These are phyloP conservation scores for Zoanthus sansibaricus DNA, from an alignment of 92 coral and sea anemone species.

Conservation along the genomic window DNA sequence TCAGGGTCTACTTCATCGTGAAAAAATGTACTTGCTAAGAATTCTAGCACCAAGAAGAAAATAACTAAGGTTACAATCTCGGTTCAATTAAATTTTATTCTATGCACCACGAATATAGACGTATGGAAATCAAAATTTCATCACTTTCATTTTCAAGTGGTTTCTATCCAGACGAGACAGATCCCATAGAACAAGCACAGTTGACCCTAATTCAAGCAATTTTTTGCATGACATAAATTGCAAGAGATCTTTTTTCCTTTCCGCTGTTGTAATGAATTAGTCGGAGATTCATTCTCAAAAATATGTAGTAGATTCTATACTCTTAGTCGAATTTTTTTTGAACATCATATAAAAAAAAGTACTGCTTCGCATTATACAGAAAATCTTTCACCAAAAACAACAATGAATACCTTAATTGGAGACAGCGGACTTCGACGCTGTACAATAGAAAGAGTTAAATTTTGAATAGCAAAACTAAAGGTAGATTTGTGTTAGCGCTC, in stretches of 20 bases:
- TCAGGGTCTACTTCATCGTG: neutral
- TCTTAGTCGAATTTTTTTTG: neutral
- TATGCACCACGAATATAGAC: neutral
- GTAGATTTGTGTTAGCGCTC: neutral
- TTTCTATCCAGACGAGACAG: neutral
- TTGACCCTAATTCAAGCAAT: neutral
- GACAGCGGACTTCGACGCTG: neutral
- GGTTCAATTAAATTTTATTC: neutral
- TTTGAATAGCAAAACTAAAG: neutral
- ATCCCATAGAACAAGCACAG: neutral
- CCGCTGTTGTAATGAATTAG: neutral
- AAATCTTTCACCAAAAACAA: neutral
- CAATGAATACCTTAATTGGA: neutral
- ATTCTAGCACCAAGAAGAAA: neutral
- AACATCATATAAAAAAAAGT: neutral
- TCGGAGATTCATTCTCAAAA: neutral
- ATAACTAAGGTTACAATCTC: neutral
- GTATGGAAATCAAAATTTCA: constrained; percentile 1
- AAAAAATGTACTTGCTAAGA: constrained; percentile 18
- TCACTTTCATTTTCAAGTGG: neutral
- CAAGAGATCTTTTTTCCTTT: neutral
- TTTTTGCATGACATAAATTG: neutral
- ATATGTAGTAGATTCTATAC: neutral
- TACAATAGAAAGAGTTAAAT: neutral
- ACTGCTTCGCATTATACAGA: neutral